These are phyloP conservation scores for Dicyrtoma fusca DNA, from an alignment of 2,888 invertebrate genomes.

Conservation along the genomic window DNA sequence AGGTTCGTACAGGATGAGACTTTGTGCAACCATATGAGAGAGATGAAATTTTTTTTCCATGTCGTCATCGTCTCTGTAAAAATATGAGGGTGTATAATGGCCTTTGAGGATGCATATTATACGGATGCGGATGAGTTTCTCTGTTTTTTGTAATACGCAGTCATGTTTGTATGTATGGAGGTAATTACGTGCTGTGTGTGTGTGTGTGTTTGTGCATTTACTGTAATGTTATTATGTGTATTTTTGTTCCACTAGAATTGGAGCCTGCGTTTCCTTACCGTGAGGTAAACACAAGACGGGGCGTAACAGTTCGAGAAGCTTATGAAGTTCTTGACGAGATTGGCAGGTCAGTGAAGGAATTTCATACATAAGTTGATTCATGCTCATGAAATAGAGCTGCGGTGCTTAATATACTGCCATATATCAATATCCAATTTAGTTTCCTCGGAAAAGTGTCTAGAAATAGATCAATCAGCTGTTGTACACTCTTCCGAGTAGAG, in stretches of 20 bases:
- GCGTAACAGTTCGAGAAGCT: slow-evolving; percentile 81
- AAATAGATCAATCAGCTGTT: background rate
- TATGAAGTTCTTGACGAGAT: slow-evolving; percentile 88
- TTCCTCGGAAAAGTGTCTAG: background rate
- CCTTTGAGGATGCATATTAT: background rate
- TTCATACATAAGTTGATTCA: background rate
- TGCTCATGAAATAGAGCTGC: background rate
- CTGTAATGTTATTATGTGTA: background rate
- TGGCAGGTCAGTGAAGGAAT: slow-evolving; percentile 92
- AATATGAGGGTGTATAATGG: background rate
- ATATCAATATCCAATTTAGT: background rate
- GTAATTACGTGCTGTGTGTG: background rate
- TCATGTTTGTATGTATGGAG: background rate
- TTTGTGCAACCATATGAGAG: too few species aligned
- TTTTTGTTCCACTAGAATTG: slow-evolving; percentile 67
- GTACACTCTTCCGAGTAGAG: background rate
- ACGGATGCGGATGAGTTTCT: background rate
- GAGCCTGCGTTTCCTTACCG: slow-evolving; percentile 86
- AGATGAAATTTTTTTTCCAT: background rate
- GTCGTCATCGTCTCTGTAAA: background rate
- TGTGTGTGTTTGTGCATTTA: background rate
- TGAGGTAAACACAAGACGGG: slow-evolving; percentile 81
- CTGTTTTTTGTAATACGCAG: too few species aligned
- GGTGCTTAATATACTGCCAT: background rate
- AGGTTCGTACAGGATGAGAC: background rate